Conservation (phyloP, 2,797 vertebrate genomes). For the Poecilia wingei region DNA sequence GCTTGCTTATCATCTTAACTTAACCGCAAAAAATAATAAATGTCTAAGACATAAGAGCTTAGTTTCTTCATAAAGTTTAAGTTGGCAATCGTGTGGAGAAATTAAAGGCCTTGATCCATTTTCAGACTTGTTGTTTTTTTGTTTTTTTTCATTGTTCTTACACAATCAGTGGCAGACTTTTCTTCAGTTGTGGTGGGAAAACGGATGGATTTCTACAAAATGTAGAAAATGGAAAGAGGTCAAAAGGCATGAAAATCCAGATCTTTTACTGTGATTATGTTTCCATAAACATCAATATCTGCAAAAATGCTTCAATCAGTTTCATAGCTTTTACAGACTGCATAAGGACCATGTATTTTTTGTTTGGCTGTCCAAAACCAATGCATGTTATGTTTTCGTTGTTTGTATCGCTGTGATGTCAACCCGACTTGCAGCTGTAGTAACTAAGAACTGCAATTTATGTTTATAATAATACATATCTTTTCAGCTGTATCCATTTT, state of each 20-base stretch:
- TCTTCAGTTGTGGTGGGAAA: background rate
- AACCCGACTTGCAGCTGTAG: no score
- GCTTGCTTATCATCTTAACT: background rate
- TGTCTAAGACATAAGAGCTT: background rate
- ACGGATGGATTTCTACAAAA: background rate
- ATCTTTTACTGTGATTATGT: background rate
- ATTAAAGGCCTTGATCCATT: background rate
- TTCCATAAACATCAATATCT: background rate
- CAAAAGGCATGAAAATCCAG: background rate
- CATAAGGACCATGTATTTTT: no score
- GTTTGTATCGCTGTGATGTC: no score
- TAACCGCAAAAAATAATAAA: background rate
- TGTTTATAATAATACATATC: background rate
- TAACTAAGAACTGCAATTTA: background rate
- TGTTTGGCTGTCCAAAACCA: no score
- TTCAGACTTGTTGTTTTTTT: background rate
- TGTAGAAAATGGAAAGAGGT: background rate
- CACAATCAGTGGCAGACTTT: background rate
- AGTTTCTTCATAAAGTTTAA: background rate
- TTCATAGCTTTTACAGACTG: no score
- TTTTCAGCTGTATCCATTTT: background rate
- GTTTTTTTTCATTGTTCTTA: background rate
- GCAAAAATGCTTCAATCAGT: background rate
- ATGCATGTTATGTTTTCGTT: no score
- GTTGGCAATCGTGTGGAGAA: background rate